phyloP scores from a whole-genome alignment of 2,113 vertebrate genomes.

The Coryphaenoides rupestris region DNA sequence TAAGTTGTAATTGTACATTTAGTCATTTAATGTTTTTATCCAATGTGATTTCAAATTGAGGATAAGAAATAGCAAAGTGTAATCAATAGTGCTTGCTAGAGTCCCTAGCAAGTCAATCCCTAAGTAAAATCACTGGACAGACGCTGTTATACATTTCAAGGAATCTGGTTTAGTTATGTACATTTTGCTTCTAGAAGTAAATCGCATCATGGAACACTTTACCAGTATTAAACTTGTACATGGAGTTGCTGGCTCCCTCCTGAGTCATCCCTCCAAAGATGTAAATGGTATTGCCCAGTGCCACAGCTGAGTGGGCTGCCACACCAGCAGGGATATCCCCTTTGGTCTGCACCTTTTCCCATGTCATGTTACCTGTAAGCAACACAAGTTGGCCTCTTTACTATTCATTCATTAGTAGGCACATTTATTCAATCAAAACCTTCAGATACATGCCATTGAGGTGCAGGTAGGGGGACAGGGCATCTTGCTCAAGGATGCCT shows the following conservation, averaged over 20 bases:
- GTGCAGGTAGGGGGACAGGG: neutral
- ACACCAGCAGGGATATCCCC: constrained; percentile 79
- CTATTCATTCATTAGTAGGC: neutral
- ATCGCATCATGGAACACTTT: neutral
- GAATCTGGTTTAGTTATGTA: too few relatives aligned
- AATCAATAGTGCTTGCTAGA: too few relatives aligned
- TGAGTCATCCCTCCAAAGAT: constrained; percentile 86
- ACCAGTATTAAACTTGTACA: constrained; percentile 85
- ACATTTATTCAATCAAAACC: neutral
- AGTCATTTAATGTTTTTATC: too few relatives aligned
- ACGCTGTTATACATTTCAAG: too few relatives aligned
- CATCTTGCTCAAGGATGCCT: constrained; percentile 2
- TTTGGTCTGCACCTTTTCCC: constrained; percentile 75
- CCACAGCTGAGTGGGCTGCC: constrained; percentile 81
- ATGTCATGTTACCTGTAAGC: constrained; percentile 77
- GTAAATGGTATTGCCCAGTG: constrained; percentile 75
- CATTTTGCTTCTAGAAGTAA: neutral
- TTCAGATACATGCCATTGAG: neutral
- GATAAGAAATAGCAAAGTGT: too few relatives aligned
- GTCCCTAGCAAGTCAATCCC: too few relatives aligned
- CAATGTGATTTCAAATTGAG: too few relatives aligned
- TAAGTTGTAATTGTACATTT: neutral
- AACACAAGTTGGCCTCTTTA: neutral
- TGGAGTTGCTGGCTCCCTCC: constrained; percentile 70
- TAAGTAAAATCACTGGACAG: too few relatives aligned